phyloP scores from a whole-genome alignment of 2,797 vertebrate genomes.

The Enteromius thamalakanensis region DNA sequence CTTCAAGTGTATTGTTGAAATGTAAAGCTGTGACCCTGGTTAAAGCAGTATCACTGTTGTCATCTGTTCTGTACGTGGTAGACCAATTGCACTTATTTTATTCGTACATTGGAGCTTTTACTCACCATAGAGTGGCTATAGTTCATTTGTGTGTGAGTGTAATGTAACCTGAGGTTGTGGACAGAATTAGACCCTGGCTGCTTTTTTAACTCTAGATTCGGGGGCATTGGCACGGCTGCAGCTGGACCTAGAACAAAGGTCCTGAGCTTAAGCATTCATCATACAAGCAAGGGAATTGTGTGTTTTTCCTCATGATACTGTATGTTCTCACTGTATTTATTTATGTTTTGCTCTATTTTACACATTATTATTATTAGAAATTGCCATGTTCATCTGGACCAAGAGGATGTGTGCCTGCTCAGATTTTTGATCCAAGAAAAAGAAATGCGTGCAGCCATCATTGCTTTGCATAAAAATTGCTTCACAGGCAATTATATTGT shows the following conservation, averaged over 20 bases:
- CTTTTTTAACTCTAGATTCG: constrained; percentile 31
- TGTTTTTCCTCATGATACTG: neutral
- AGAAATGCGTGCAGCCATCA: too few relatives aligned
- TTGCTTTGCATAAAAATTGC: too few relatives aligned
- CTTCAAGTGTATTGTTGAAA: neutral
- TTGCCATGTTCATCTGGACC: neutral
- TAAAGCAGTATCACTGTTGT: neutral
- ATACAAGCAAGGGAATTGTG: constrained; percentile 13
- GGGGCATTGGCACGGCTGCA: constrained; percentile 20
- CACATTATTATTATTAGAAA: neutral
- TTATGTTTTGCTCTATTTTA: constrained; percentile 33
- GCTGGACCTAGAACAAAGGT: constrained; percentile 34
- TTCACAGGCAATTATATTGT: too few relatives aligned
- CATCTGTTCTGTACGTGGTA: neutral
- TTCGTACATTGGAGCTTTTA: constrained; percentile 35
- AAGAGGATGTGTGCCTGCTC: neutral
- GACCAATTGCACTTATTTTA: neutral
- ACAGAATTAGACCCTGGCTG: constrained; percentile 13
- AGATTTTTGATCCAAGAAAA: neutral
- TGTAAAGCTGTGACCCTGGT: constrained; percentile 2
- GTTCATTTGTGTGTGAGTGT: constrained; percentile 28
- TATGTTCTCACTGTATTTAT: constrained; percentile 4
- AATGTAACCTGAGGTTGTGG: constrained; percentile 38
- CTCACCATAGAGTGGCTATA: constrained; percentile 52
- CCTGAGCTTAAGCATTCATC: constrained; percentile 38